Base-by-base conservation (phyloP, 2,113 vertebrate species). In the Canis aureus region DNA sequence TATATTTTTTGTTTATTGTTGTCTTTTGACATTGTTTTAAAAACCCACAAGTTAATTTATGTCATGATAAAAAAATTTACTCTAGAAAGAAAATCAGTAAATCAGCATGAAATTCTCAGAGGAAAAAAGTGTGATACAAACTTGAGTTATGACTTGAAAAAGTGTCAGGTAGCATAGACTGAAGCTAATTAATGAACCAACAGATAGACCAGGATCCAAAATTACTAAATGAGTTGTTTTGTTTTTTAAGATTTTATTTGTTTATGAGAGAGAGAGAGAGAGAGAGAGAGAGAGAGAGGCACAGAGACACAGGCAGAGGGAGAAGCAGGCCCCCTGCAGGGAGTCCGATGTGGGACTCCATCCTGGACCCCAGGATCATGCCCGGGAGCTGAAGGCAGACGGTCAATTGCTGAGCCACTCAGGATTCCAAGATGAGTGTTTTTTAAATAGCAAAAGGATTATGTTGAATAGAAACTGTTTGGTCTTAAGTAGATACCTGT, bases 61-160 rank as follows among this genome's bases (percentile, higher is more conserved):
- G 84, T 96, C 51, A 73, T 82, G 15, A 76, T 43, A 51, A 59
- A 69, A 22, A 69, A 80, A 87, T 85, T 22, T 60, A 66, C 3
- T 91, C 32, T 85, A 64, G n/a, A 88, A 94, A 71, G 59, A 62
- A 93, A 94, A 89, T 95, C 15, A 73, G 25, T 62, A 64, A 82
- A n/a, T 60, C 62, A 3, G 25, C 55, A 17, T 53, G 27, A 78
- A 76, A 32, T 4, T 73, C 66, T 78, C 49, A 95, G 10, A 19
- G 7, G 62, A 51, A 89, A 73, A 59, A 84, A 9, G 4, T 78
- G 1, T 73, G 27, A 89, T 66, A 32, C 10, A n/a, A 93, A 85
- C 49, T 62, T 89, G 51, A 86, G 12, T 57, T 95, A 62, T 78
- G 38, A 85, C 43, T 57, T 76, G 32, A 57, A 49, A 93, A 94